Base-by-base conservation (phyloP, 2,113 vertebrate species). In the Agelaius phoeniceus region DNA sequence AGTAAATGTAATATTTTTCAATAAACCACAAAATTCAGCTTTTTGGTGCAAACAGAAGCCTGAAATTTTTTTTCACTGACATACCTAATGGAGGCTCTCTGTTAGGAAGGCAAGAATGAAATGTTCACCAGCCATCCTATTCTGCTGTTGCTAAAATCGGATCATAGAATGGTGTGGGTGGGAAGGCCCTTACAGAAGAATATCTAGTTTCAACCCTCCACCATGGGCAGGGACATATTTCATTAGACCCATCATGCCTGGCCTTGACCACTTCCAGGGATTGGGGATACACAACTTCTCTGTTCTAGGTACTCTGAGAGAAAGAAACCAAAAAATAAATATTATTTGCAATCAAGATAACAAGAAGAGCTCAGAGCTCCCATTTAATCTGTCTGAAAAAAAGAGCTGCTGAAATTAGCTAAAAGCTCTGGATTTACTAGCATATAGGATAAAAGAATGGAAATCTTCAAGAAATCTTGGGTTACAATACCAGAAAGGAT, bases 261-360 rank as follows among this genome's bases (percentile, higher is more conserved):
- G 11, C n/a, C 20, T 27, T 83, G 24, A 89, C 48, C 8, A 31
- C 8, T 48, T 41, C 9, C 62, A 76, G n/a, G 24, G 9, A 68
- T 0, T 30, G 14, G 26, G 24, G 41, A 82, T 48, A n/a, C 17
- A 35, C 39, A 41, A 5, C 13, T 31, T 61, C 28, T 61, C 46
- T 61, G 18, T 41, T 67, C 28, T 31, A 55, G 0, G 0, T 22
- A 39, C 41, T 71, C 41, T 11, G 6, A 55, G 20, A 63, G 31
- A 74, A 68, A 17, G 14, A 72, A 76, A 88, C 2, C 8, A 82
- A 17, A 58, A 27, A 44, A 67, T 8, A 88, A 89, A 61, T 39
- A 44, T 24, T 63, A 55, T 24, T 68, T 85, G 30, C 33, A 88
- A 78, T 4, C 2, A 88, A 57, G 27, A 69, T 19, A 83, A 63